Conservation (phyloP, 2,113 vertebrate genomes). For the Xiphorhynchus elegans region DNA sequence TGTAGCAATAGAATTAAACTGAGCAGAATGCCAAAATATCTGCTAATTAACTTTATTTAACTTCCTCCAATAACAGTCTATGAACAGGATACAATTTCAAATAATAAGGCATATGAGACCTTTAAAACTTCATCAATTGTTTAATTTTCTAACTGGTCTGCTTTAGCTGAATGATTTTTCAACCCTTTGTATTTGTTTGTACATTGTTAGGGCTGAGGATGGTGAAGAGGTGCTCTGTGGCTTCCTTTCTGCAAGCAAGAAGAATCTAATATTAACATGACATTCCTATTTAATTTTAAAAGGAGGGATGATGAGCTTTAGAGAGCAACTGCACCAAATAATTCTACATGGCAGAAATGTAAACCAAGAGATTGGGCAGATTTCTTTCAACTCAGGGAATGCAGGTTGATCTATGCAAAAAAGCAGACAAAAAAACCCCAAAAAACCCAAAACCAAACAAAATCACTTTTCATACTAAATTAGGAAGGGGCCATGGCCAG, state of each 20-base stretch:
- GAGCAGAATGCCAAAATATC: constrained; percentile 16
- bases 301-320: not conserved
- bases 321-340: not conserved
- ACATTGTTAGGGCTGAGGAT: not conserved
- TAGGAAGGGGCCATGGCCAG: not conserved
- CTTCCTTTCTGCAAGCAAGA: not conserved
- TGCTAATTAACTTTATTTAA: constrained; percentile 14
- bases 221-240: not conserved
- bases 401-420: not conserved
- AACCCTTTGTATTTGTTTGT: not conserved
- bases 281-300: not conserved
- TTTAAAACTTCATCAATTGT: not conserved
- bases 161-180: not conserved
- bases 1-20: constrained; percentile 12
- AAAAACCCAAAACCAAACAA: not conserved
- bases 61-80: not conserved
- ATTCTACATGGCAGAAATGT: not conserved
- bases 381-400: not conserved
- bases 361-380: not conserved
- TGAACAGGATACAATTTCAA: not conserved
- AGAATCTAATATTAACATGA: not conserved
- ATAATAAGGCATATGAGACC: not conserved
- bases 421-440: not conserved
- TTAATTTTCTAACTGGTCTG: not conserved
- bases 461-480: not conserved